Evolutionary conservation across 2,113 vertebrate genomes (phyloP).

Genomic region (Holacanthus passer): DNA sequence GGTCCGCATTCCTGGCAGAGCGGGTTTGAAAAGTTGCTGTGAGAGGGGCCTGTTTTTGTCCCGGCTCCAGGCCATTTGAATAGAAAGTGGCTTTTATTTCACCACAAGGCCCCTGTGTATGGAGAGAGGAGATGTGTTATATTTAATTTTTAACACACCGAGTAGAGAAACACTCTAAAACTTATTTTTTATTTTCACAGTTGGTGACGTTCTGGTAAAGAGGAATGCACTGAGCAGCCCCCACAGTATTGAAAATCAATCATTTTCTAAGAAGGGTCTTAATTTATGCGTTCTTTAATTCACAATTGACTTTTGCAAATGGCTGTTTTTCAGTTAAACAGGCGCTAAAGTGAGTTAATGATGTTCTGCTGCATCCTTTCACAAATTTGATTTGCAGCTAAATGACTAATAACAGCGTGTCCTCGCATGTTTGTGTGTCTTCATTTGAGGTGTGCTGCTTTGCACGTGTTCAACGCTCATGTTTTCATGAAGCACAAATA

Average conservation of each 20-base stretch:
- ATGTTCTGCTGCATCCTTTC: background rate
- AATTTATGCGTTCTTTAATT: background rate
- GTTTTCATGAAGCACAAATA: conserved; percentile 1
- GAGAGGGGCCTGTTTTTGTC: conserved; percentile 71
- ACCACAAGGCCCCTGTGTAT: conserved; percentile 33
- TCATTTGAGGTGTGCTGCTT: background rate
- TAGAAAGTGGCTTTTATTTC: conserved; percentile 63
- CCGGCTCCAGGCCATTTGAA: conserved; percentile 25
- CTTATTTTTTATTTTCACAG: too few species aligned
- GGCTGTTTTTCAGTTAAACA: background rate
- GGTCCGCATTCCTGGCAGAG: conserved; percentile 69
- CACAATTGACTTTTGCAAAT: too few species aligned
- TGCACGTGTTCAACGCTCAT: background rate
- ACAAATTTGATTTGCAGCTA: background rate
- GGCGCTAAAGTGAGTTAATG: background rate
- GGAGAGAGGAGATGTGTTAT: background rate
- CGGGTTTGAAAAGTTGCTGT: conserved; percentile 64
- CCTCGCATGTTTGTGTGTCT: conserved; percentile 19
- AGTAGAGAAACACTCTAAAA: too few species aligned
- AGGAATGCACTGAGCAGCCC: background rate
- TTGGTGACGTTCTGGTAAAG: background rate
- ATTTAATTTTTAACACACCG: conserved; percentile 5
- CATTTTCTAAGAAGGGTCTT: too few species aligned
- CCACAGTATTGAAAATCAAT: background rate
- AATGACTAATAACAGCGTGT: background rate